These are phyloP conservation scores for Drosophila auraria DNA, from an alignment of 1,140 invertebrate species.

Conservation along the genomic window DNA sequence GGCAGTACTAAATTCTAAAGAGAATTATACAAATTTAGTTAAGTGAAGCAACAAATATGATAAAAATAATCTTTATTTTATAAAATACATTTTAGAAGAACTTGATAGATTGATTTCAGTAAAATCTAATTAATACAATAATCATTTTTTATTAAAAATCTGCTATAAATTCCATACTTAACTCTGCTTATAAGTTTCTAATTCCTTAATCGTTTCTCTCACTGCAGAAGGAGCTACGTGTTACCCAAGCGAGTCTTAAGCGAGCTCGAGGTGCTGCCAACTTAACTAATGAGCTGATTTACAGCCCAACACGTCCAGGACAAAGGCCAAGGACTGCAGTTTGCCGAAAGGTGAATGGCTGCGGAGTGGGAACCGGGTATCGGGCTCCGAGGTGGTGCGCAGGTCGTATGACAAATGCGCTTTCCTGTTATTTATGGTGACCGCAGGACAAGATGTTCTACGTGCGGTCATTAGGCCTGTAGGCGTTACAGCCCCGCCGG, in stretches of 20 bases:
- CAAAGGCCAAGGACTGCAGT: conserved; percentile 69
- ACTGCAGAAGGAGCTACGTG: conserved; percentile 6
- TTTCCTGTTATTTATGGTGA: conserved; percentile 77
- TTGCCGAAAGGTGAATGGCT: conserved; percentile 44
- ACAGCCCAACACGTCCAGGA: conserved; percentile 67
- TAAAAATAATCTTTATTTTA: no score
- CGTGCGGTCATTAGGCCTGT: conserved; percentile 72
- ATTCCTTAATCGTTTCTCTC: conserved; percentile 3
- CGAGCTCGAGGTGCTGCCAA: conserved; percentile 54
- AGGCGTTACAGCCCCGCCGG: conserved; percentile 24
- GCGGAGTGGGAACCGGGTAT: neutral
- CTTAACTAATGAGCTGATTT: conserved; percentile 84
- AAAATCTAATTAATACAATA: no score
- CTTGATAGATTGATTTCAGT: no score
- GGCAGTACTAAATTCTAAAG: no score
- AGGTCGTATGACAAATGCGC: conserved; percentile 78
- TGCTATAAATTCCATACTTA: neutral
- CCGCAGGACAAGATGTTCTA: conserved; percentile 77
- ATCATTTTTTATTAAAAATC: no score
- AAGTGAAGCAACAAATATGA: neutral
- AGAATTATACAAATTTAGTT: neutral
- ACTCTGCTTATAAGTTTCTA: neutral
- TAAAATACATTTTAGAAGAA: no score
- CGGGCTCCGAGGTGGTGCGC: conserved; percentile 7
- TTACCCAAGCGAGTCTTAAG: conserved; percentile 27